Evolutionary conservation across 2,113 vertebrate species (phyloP).

Genomic region (Hippocampus mohnikei): DNA sequence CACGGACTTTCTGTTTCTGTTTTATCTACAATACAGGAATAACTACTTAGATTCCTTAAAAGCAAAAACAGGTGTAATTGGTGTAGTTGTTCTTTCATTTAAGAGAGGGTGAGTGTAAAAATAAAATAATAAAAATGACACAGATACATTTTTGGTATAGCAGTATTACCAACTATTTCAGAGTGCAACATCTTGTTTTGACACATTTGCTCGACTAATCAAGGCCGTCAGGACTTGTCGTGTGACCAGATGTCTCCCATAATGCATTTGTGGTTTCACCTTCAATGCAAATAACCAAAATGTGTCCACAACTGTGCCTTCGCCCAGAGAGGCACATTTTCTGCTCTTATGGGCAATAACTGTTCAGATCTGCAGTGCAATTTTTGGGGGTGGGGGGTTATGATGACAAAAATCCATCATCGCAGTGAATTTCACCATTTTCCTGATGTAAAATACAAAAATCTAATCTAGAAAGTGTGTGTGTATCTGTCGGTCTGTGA

Average conservation of each 20-base stretch:
- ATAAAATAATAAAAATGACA: too few relatives aligned
- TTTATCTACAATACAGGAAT: too few relatives aligned
- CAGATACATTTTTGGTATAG: neutral
- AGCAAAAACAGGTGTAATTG: too few relatives aligned
- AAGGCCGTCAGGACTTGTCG: slow-evolving; percentile 5
- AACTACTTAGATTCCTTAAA: too few relatives aligned
- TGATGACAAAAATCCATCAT: slow-evolving; percentile 4
- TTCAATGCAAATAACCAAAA: slow-evolving; percentile 20
- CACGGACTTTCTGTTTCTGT: too few relatives aligned
- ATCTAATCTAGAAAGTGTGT: too few relatives aligned
- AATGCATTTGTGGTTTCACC: slow-evolving; percentile 19
- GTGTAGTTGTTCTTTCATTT: too few relatives aligned
- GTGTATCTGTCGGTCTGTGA: neutral
- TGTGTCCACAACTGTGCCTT: slow-evolving; percentile 1
- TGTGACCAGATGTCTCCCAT: slow-evolving; percentile 11
- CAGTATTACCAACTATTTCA: neutral
- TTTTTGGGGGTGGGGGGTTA: slow-evolving; percentile 9
- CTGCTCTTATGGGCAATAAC: slow-evolving; percentile 13
- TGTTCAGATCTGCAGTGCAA: slow-evolving; percentile 19
- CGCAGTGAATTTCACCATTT: neutral
- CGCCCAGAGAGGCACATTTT: slow-evolving; percentile 15
- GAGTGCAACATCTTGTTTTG: neutral
- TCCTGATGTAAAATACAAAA: neutral
- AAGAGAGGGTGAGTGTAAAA: too few relatives aligned
- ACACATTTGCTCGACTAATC: slow-evolving; percentile 19